A percentile compares a stretch with the other conserved stretches of the same genome.
phyloP scores from a whole-genome alignment of 2,888 invertebrate genomes.

The Diogma glabrata region DNA sequence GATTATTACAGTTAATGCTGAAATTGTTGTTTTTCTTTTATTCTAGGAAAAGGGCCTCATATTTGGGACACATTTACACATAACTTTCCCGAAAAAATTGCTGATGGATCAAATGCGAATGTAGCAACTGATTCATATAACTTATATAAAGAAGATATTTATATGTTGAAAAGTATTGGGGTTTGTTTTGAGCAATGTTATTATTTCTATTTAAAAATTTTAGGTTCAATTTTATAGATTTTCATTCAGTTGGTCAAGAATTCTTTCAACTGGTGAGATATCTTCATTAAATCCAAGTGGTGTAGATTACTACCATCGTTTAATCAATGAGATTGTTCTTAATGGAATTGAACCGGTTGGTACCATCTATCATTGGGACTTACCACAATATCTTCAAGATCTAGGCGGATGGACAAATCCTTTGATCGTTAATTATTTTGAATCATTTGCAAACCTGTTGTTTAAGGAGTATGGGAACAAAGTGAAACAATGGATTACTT shows the following conservation, averaged over 20 bases:
- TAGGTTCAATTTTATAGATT: slow-evolving; percentile 18
- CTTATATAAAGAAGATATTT: too few relatives aligned
- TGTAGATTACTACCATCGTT: slow-evolving; percentile 5
- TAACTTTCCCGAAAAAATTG: too few relatives aligned
- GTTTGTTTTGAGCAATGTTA: too few relatives aligned
- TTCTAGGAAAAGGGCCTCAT: too few relatives aligned
- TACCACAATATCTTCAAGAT: slow-evolving; percentile 42
- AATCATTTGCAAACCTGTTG: slow-evolving; percentile 37
- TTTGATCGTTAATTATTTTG: slow-evolving; percentile 37
- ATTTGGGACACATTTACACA: too few relatives aligned
- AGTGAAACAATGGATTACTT: slow-evolving; percentile 45
- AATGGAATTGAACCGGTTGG: slow-evolving; percentile 47
- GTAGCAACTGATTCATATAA: too few relatives aligned
- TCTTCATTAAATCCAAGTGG: slow-evolving; percentile 29
- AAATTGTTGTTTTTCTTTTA: too few relatives aligned
- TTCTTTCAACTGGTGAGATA: slow-evolving; percentile 45
- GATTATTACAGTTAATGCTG: too few relatives aligned
- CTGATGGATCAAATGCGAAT: too few relatives aligned
- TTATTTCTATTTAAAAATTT: too few relatives aligned
- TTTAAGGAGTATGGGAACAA: slow-evolving; percentile 39
- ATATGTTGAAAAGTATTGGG: too few relatives aligned
- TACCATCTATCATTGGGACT: slow-evolving; percentile 44
- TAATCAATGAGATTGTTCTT: neutral
- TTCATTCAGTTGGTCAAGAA: slow-evolving; percentile 27
- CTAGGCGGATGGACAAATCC: slow-evolving; percentile 42